Evolutionary conservation across 2,113 vertebrate species (phyloP), one percentile per base, ranked within the genome.

Genomic region (Melierax canorus): DNA sequence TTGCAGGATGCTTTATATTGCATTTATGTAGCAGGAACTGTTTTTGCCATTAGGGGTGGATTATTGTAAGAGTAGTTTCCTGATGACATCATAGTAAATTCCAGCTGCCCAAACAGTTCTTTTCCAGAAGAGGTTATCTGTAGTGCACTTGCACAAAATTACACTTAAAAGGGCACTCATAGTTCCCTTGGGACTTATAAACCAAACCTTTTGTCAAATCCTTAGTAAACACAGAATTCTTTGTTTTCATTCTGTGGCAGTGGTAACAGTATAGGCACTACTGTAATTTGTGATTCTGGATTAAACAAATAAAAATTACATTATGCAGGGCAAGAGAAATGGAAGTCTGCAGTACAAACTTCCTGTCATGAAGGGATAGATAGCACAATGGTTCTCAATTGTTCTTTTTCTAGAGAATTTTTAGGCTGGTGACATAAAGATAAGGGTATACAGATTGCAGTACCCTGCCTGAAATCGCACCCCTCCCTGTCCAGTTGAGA

Each of bases 1-100:
- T 38, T 58, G 50, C 50, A 62, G 64, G 60, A 66, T 84, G 80
- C 77, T 95, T 95, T 72, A 43, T 91, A 24, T 79, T 87, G 56
- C 59, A 88, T 77, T 64, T 79, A 63, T n/a, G 51, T 87, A 74
- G 74, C 50, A 90, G 94, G 90, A 91, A 73, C 91, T 93, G 91
- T 10, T 93, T 94, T 97, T 94, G 86, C 86, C 90, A 92, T 96
- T 95, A 97, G 87, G 60, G 76, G 56, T 93, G 87, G 86, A 91
- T 97, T 94, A 88, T 80, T 94, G 48, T 88, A 92, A 89, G 71
- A 68, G 88, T 94, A 96, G 90, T 97, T 97, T 97, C 96, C 94
- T 97, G 90, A 53, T 97, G 96, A 97, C 95, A 91, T 97, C 92
- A 97, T 88, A 92, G 86, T 84, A 91, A 94, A 93, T 95, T 89